Evolutionary conservation across 1,140 invertebrate genomes (phyloP).

Genomic region (Papilio helenus): DNA sequence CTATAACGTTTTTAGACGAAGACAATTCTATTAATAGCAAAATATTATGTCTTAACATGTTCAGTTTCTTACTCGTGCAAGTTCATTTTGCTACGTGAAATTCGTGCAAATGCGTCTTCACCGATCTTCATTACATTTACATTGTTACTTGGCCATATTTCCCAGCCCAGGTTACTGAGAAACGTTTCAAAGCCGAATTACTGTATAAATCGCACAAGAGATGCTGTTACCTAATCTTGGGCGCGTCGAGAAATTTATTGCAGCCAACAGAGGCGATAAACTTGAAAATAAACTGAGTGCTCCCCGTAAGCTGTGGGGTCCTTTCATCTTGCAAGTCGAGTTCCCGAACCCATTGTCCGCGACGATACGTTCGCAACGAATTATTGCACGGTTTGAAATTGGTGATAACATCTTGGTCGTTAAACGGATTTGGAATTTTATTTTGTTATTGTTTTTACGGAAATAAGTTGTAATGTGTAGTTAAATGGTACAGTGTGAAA

Average conservation of each 20-base stretch:
- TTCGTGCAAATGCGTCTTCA: neutral
- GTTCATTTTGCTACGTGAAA: too few relatives aligned
- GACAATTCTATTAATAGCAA: neutral
- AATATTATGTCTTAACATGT: too few relatives aligned
- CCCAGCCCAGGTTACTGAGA: neutral
- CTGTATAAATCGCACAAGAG: slow-evolving; percentile 28
- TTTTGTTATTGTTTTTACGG: neutral
- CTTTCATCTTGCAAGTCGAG: slow-evolving; percentile 35
- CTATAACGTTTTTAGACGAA: neutral
- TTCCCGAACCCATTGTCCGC: slow-evolving; percentile 50
- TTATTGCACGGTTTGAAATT: slow-evolving; percentile 42
- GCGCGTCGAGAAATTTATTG: slow-evolving; percentile 49
- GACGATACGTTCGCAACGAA: slow-evolving; percentile 44
- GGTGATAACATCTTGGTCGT: neutral
- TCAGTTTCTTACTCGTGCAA: too few relatives aligned
- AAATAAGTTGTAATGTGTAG: neutral
- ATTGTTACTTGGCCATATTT: slow-evolving; percentile 24
- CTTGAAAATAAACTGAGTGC: slow-evolving; percentile 52
- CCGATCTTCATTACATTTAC: neutral
- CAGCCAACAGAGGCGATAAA: slow-evolving; percentile 49
- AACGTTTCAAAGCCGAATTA: slow-evolving; percentile 15
- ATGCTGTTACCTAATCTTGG: slow-evolving; percentile 41
- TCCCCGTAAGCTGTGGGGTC: slow-evolving; percentile 41
- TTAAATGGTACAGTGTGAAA: neutral
- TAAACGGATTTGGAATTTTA: neutral